Percentiles rank a stretch among this genome's conserved stretches.
These are phyloP conservation scores for Crossaster papposus DNA, from an alignment of 53 echinoderm and acorn worm species.

Conservation along the genomic window DNA sequence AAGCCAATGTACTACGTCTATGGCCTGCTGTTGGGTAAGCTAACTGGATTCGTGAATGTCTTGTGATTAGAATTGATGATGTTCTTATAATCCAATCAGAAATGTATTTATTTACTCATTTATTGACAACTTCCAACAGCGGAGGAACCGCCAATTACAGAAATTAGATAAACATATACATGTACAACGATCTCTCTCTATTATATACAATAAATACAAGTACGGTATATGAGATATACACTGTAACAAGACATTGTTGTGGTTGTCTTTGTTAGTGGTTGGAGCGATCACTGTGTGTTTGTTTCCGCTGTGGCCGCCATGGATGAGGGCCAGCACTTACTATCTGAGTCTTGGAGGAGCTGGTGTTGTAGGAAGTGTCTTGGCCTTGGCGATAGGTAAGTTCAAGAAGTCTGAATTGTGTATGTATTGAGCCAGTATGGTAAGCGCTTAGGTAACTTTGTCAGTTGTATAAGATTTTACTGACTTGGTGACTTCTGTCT, in stretches of 20 bases:
- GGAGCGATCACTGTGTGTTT: conserved; percentile 90
- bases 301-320: conserved; percentile 94
- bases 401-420: background rate
- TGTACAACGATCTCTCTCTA: no score
- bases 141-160: no score
- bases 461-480: no score
- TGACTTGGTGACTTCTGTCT: background rate
- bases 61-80: no score
- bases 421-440: no score
- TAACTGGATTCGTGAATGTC: background rate
- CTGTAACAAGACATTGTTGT: background rate
- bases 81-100: background rate
- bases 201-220: no score
- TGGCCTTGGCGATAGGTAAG: conserved; percentile 87
- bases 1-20: conserved; percentile 90
- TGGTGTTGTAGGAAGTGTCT: conserved; percentile 80
- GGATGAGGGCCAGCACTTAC: conserved; percentile 94
- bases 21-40: conserved; percentile 88
- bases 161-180: no score
- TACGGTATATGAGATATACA: no score
- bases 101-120: no score
- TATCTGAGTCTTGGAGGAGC: conserved; percentile 86
- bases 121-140: no score
- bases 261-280: conserved; percentile 65
- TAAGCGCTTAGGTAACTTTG: no score